Percentiles rank a stretch among this genome's conserved stretches.
Conservation (phyloP, 2,797 vertebrate species). For the Urocyon cinereoargenteus region DNA sequence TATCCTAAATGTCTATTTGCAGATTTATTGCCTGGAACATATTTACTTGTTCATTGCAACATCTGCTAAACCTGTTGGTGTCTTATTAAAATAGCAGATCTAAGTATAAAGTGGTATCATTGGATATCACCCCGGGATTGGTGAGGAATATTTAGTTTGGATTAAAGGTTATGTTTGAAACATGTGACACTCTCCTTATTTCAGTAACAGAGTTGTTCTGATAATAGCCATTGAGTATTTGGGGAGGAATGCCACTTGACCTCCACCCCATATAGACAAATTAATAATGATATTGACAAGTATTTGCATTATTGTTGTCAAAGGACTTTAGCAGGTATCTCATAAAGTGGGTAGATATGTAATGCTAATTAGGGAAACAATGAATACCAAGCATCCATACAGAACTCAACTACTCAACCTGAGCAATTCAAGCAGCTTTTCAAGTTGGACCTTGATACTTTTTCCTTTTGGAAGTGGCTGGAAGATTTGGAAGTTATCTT, state of each 20-base stretch:
- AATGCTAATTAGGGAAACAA: background rate
- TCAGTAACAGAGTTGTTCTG: slow-evolving; percentile 9
- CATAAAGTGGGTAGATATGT: background rate
- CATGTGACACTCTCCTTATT: background rate
- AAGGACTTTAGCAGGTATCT: slow-evolving; percentile 8
- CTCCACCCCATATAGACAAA: background rate
- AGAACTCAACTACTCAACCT: background rate
- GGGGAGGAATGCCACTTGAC: background rate
- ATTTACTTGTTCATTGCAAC: slow-evolving; percentile 58
- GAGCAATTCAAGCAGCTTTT: slow-evolving; percentile 8
- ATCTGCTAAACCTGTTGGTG: slow-evolving; percentile 58
- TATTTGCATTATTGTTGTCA: slow-evolving; percentile 24
- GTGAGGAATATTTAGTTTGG: slow-evolving; percentile 38
- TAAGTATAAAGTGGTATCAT: slow-evolving; percentile 69
- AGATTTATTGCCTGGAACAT: slow-evolving; percentile 64
- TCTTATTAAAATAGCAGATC: slow-evolving; percentile 72
- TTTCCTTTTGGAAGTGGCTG: background rate
- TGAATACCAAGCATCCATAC: background rate
- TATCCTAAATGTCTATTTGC: slow-evolving; percentile 26
- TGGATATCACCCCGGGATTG: slow-evolving; percentile 52
- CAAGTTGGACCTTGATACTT: background rate
- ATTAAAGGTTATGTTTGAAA: slow-evolving; percentile 55
- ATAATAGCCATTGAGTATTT: background rate
- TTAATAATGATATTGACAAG: background rate
- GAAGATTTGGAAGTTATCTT: background rate